Evolutionary conservation across 2,113 vertebrate genomes (phyloP).

Genomic region (Oriolus oriolus): DNA sequence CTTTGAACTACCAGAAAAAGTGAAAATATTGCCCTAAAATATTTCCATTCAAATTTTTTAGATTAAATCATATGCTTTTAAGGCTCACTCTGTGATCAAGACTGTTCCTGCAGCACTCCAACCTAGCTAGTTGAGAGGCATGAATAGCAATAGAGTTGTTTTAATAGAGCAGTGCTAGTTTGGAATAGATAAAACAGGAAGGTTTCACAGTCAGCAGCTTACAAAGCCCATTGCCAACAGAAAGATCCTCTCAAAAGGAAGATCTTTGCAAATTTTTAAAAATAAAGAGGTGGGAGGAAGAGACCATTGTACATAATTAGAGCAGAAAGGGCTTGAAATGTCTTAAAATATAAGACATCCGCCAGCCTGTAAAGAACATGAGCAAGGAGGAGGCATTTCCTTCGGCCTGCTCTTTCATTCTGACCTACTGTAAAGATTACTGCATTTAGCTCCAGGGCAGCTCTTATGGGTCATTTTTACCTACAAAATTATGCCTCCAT

Average conservation of each 20-base stretch:
- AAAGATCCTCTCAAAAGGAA: background rate
- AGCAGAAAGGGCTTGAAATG: background rate
- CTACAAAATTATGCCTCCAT: background rate
- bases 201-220: background rate
- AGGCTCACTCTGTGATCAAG: background rate
- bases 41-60: slow-evolving; percentile 17
- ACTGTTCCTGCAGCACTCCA: background rate
- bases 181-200: background rate
- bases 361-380: background rate
- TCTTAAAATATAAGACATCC: background rate
- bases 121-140: background rate
- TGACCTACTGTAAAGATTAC: background rate
- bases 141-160: background rate
- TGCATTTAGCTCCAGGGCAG: background rate
- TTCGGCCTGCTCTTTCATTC: background rate
- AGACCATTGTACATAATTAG: background rate
- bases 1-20: background rate
- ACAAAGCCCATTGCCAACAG: background rate
- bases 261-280: background rate
- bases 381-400: background rate
- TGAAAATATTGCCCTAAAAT: background rate
- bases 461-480: background rate
- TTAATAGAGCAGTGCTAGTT: background rate
- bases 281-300: background rate
- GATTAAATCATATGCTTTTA: slow-evolving; percentile 4